Conservation (phyloP, 2,888 invertebrate genomes). For the Teleiodes luculella region DNA sequence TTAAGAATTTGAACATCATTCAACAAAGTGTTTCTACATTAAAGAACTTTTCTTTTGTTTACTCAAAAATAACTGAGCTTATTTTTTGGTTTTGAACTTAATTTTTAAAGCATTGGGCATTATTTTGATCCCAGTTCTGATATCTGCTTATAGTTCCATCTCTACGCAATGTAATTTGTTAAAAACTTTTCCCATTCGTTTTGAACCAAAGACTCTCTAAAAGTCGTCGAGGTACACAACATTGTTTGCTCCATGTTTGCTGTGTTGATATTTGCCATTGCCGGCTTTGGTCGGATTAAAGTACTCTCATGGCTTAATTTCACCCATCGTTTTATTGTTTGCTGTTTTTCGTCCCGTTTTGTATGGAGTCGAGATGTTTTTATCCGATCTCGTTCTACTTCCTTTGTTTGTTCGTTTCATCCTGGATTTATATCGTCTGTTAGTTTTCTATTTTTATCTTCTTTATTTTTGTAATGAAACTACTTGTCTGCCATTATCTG, state of each 20-base stretch:
- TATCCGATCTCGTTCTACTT: conserved; percentile 7
- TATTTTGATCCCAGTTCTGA: no score
- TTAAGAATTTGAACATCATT: no score
- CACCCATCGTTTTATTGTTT: conserved; percentile 11
- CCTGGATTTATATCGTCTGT: conserved; percentile 11
- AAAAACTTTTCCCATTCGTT: background rate
- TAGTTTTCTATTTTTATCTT: conserved; percentile 10
- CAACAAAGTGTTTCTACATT: no score
- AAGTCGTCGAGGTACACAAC: conserved; percentile 23
- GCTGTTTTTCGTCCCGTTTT: conserved; percentile 11
- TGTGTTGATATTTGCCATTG: conserved; percentile 43
- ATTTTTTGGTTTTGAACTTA: no score
- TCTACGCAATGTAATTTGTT: background rate
- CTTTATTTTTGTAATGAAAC: conserved; percentile 7
- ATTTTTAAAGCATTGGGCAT: no score
- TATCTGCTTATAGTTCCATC: no score
- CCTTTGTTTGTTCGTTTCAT: conserved; percentile 15
- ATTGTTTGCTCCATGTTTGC: conserved; percentile 36
- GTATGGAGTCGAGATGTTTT: conserved; percentile 6
- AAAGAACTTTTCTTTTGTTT: no score
- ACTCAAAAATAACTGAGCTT: no score
- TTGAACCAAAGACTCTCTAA: conserved; percentile 17
- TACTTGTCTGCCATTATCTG: background rate
- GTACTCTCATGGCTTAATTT: conserved; percentile 31
- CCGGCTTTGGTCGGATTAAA: conserved; percentile 29